These are phyloP conservation scores for Hirundo rustica DNA, from an alignment of 2,797 vertebrate species.

Conservation along the genomic window DNA sequence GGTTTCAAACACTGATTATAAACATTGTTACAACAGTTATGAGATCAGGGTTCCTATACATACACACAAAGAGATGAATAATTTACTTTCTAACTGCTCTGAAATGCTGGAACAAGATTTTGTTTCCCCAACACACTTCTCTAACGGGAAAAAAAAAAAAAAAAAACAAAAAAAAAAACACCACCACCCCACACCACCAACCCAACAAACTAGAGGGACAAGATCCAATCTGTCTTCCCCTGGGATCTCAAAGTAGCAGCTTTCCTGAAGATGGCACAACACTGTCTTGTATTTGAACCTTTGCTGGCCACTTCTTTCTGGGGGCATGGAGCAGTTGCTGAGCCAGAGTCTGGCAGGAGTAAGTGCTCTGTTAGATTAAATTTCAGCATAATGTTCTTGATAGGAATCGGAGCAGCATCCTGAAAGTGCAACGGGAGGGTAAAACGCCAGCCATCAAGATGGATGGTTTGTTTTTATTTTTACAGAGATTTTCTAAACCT, in stretches of 20 bases:
- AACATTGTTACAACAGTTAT: conserved; percentile 66
- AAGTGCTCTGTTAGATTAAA: conserved; percentile 65
- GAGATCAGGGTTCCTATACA: conserved; percentile 37
- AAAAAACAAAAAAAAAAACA: too few species aligned
- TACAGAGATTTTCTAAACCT: conserved; percentile 78
- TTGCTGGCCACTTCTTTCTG: not conserved
- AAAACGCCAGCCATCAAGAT: conserved; percentile 72
- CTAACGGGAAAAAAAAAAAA: not conserved
- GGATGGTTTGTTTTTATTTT: conserved; percentile 80
- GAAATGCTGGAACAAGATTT: conserved; percentile 31
- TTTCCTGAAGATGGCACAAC: not conserved
- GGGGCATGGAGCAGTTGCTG: not conserved
- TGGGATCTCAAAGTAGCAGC: not conserved
- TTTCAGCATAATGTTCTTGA: conserved; percentile 71
- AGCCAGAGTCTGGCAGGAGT: conserved; percentile 37
- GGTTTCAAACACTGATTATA: conserved; percentile 66
- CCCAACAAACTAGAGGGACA: not conserved
- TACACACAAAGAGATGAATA: not conserved
- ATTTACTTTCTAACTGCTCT: conserved; percentile 58
- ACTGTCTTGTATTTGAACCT: not conserved
- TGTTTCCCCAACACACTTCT: not conserved
- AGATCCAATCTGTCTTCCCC: not conserved
- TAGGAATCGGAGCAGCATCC: conserved; percentile 65
- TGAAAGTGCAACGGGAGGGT: conserved; percentile 74
- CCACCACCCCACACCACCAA: too few species aligned